Conservation (phyloP, 2,113 vertebrate species). For the Poeciliopsis turrubarensis region DNA sequence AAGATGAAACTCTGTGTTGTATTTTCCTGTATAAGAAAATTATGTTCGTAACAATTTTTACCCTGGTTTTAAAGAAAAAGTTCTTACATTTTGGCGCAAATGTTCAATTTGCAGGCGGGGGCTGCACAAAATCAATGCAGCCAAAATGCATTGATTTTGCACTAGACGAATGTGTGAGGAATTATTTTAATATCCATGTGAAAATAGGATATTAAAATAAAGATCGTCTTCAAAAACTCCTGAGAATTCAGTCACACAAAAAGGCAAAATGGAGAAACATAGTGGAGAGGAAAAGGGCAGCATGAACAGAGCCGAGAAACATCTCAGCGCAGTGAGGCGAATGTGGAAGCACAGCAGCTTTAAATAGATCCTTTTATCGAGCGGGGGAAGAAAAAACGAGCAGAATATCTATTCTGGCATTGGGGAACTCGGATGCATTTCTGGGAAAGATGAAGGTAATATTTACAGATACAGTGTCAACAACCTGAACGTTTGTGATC, state of each 20-base stretch:
- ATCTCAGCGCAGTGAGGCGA: slow-evolving; percentile 2
- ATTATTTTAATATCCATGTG: slow-evolving; percentile 19
- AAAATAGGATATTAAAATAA: background rate
- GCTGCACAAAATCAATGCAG: no score
- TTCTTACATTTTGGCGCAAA: no score
- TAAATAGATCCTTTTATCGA: background rate
- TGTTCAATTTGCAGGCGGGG: no score
- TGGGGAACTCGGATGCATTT: background rate
- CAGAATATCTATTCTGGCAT: background rate
- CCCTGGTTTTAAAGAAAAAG: no score
- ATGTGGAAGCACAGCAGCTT: background rate
- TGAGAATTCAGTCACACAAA: slow-evolving; percentile 8
- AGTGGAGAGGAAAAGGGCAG: background rate
- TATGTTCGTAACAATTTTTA: no score
- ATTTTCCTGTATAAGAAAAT: no score
- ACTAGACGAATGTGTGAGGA: background rate
- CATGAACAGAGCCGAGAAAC: background rate
- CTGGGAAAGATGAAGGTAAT: background rate
- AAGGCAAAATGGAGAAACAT: slow-evolving; percentile 4
- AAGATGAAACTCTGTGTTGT: no score
- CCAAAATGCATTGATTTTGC: no score
- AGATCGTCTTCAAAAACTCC: background rate
- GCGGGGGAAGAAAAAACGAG: background rate
- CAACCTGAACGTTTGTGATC: no score
- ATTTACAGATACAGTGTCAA: background rate